Base-by-base conservation (phyloP, 2,888 invertebrate species). In the Troides oblongomaculatus region DNA sequence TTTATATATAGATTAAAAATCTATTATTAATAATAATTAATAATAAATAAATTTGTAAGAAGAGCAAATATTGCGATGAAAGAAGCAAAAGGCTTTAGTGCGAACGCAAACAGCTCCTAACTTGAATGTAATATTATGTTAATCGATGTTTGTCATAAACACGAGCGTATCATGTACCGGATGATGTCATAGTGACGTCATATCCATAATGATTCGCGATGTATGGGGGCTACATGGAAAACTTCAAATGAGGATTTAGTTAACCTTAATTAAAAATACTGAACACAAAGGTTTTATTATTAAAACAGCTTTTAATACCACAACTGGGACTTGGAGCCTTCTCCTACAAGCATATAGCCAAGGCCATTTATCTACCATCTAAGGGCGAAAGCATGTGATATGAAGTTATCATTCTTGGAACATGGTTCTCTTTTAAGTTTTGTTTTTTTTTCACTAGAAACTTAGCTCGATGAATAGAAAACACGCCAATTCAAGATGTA, bases 181-280 rank as follows among this genome's bases (percentile, higher is more conserved):
- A 61, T 69, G 69, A 69, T 58, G 25, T 65, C 69, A 69, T 65
- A 23, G 21, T 69, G 65, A 69, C 57, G 61, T 65, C 69, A 69
- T 61, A 64, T 7, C 57, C 57, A 61, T 62, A 56, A 65, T 18
- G 10, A 39, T 10, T 18, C 43, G 8, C 30, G 21, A 59, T n/a
- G 53, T 39, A 67, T n/a, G 46, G 62, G 62, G 61, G 36, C 56
- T 43, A 21, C 25, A 50, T 50, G 50, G 63, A 63, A 59, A 59
- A 63, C 30, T 17, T 57, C n/a, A 23, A 57, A 57, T 21, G 6
- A n/a, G 12, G 50, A 10, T 50, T 50, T 50, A 1, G 50, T 17
- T 50, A 50, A 50, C 50, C 50, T 50, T 50, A 50, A 30, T 30
- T 30, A 30, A 30, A 30, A 30, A 30, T 30, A 30, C 30, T 30